A percentile compares a stretch with the other conserved stretches of the same genome.
Conservation (phyloP, 2,888 invertebrate species). For the Ichneumon xanthorius region DNA sequence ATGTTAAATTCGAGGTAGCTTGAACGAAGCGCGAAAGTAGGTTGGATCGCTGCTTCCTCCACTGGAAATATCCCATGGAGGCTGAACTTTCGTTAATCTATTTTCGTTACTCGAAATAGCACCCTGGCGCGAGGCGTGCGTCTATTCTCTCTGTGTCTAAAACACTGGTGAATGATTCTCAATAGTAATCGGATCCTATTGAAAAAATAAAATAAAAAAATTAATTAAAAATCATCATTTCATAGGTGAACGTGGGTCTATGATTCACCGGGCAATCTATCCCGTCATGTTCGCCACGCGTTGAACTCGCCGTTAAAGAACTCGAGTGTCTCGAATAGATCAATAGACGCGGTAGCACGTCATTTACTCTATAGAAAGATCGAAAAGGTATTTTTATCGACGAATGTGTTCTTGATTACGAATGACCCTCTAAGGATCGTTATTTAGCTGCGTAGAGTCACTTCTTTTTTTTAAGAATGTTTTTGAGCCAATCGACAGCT, state of each 20-base stretch:
- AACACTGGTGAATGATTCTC: conserved; percentile 21
- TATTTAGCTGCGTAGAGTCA: conserved; percentile 35
- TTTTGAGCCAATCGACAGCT: neutral
- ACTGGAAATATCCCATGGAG: conserved; percentile 66
- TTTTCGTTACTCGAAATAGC: conserved; percentile 54
- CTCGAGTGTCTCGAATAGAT: conserved; percentile 33
- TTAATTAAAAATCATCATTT: conserved; percentile 15
- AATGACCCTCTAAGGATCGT: conserved; percentile 63
- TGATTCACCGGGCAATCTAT: conserved; percentile 61
- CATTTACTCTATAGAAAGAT: conserved; percentile 40
- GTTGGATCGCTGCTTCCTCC: conserved; percentile 44
- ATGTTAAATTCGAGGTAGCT: conserved; percentile 7
- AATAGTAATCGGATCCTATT: conserved; percentile 64
- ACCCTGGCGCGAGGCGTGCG: neutral
- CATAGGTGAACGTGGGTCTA: conserved; percentile 8
- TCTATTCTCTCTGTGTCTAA: conserved; percentile 44
- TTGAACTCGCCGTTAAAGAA: conserved; percentile 59
- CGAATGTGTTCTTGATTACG: conserved; percentile 51
- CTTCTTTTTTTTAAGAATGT: conserved; percentile 16
- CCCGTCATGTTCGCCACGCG: conserved; percentile 51
- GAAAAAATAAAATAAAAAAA: conserved; percentile 17
- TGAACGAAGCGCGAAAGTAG: conserved; percentile 50
- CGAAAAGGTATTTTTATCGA: conserved; percentile 59
- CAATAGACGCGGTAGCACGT: conserved; percentile 26
- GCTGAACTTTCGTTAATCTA: conserved; percentile 56